Base-by-base conservation (phyloP, 1,140 invertebrate genomes). In the Caenorhabditis brenneri region DNA sequence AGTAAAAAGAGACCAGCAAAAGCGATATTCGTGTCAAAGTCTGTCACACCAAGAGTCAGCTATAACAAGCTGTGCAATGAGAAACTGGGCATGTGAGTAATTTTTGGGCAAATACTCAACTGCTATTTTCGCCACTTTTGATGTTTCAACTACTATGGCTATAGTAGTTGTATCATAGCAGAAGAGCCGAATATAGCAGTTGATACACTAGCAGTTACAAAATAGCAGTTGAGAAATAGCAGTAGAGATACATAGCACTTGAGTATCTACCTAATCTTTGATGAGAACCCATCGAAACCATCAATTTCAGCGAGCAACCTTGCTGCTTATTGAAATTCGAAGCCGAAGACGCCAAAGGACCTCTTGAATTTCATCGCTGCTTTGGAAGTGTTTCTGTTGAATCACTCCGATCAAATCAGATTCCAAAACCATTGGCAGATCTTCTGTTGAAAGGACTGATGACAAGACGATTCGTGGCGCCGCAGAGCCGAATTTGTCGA, bases 251-350 rank as follows among this genome's bases (percentile, higher is more conserved):
- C n/a, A n/a, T n/a, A n/a, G n/a, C 10, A 46, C 10, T 46, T 16
- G 42, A 1, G 1, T 12, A 46, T 12, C 16, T 46, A 46, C 16
- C 42, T 9, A 4, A n/a, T 42, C 22, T 55, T 10, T 15, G 5
- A 4, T n/a, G 2, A 27, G 24, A 55, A 24, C 0, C 7, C 9
- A 27, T 27, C 7, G 1, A 27, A 27, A 27, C 3, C 22, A 55
- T 55, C 49, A 7, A 29, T 65, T 65, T 16, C 33, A 74, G 65
- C 6, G n/a, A 74, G 0, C 65, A 74, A 42, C 65, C 65, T 2
- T 74, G 65, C 22, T 74, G 65, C 15, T 36, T 74, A 9, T 74
- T 33, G 65, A 74, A 42, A 9, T 74, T 74, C 65, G n/a, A 46
- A 6, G 6, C 42, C 36, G 24, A 1, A 2, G 65, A 74, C 22